phyloP scores from a whole-genome alignment of 1,140 invertebrate species.

The Drosophila nasuta region DNA sequence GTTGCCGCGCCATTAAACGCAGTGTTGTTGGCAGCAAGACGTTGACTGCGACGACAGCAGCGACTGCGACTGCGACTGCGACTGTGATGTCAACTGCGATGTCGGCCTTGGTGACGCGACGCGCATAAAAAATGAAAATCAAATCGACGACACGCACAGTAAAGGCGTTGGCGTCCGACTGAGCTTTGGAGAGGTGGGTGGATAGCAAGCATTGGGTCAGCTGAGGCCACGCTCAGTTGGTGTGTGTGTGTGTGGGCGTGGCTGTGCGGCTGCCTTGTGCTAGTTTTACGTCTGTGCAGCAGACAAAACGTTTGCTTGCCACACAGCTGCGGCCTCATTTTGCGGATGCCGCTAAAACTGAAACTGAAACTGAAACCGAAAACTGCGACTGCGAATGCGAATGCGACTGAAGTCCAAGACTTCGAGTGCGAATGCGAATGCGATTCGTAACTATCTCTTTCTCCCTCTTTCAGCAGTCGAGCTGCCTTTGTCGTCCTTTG shows the following conservation, averaged over 20 bases:
- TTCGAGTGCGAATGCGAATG: constrained; percentile 13
- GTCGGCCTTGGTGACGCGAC: constrained; percentile 62
- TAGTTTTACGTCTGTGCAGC: constrained; percentile 67
- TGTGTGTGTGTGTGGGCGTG: constrained; percentile 24
- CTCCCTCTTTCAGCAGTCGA: background rate
- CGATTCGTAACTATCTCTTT: constrained; percentile 4
- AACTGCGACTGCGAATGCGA: constrained; percentile 12
- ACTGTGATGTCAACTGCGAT: constrained; percentile 30
- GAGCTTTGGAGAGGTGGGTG: background rate
- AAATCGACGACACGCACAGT: constrained; percentile 73
- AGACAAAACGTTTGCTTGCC: constrained; percentile 41
- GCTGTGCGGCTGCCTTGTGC: constrained; percentile 72
- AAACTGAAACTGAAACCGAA: constrained; percentile 45
- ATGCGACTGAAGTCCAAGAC: background rate
- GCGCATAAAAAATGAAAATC: constrained; percentile 72
- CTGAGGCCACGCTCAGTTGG: constrained; percentile 21
- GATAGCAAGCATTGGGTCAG: constrained; percentile 38
- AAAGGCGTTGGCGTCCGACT: constrained; percentile 46
- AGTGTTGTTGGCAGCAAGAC: background rate
- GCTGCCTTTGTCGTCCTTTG: constrained; percentile 3
- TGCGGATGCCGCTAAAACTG: constrained; percentile 49
- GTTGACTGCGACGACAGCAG: background rate
- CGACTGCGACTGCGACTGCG: constrained; percentile 8
- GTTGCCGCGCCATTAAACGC: constrained; percentile 50
- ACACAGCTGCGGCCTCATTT: constrained; percentile 65